phyloP scores from a whole-genome alignment of 2,888 invertebrate species.

The Penaeus monodon region DNA sequence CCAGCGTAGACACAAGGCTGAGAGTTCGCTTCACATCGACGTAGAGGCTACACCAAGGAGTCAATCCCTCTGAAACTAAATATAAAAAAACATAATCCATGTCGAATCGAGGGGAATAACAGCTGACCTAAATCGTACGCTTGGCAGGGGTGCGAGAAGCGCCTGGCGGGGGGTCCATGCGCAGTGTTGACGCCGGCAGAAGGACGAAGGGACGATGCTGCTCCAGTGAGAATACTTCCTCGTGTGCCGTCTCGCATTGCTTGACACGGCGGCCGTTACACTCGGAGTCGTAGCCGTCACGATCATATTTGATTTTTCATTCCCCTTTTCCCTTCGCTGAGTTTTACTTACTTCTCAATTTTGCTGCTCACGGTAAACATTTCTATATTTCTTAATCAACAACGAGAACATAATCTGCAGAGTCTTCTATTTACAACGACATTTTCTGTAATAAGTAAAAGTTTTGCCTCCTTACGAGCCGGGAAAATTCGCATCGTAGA shows the following conservation, averaged over 20 bases:
- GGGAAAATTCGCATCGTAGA: no score
- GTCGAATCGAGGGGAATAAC: not conserved
- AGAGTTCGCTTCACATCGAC: no score
- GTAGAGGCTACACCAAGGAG: not conserved
- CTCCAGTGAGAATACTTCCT: not conserved
- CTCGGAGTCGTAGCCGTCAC: not conserved
- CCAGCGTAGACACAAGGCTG: no score
- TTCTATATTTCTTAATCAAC: no score
- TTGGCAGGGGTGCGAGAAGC: constrained; percentile 16
- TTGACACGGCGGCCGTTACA: not conserved
- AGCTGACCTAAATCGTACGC: not conserved
- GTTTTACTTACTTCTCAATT: no score
- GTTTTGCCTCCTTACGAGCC: no score
- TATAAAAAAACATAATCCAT: not conserved
- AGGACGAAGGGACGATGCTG: not conserved
- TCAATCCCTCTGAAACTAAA: not conserved
- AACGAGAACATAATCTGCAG: no score
- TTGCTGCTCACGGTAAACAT: no score
- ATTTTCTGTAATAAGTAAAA: no score
- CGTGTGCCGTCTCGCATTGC: constrained; percentile 6
- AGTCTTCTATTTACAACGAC: no score
- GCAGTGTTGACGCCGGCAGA: constrained; percentile 44
- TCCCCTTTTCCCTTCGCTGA: not conserved
- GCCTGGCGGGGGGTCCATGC: constrained; percentile 32
- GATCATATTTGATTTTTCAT: not conserved